These are phyloP conservation scores for Dermolepida albohirtum DNA, from an alignment of 2,888 invertebrate species.

Conservation along the genomic window DNA sequence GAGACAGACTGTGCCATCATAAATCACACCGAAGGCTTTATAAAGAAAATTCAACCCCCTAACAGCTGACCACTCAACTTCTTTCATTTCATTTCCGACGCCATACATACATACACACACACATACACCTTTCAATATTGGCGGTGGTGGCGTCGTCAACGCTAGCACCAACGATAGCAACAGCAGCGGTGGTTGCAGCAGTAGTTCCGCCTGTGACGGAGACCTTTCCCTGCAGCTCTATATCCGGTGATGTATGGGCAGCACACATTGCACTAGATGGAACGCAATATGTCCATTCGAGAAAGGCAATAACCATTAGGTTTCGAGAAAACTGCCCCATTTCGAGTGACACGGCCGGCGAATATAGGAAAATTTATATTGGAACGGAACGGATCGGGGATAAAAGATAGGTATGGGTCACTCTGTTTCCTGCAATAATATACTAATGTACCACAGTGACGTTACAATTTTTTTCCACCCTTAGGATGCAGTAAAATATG, in stretches of 20 bases:
- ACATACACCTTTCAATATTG: slow-evolving; percentile 51
- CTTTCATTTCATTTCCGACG: slow-evolving; percentile 50
- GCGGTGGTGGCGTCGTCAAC: slow-evolving; percentile 8
- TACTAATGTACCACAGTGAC: too few relatives aligned
- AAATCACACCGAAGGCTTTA: slow-evolving; percentile 25
- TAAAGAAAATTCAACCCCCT: slow-evolving; percentile 35
- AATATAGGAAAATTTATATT: slow-evolving; percentile 72
- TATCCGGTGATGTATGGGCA: slow-evolving; percentile 68
- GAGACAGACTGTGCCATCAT: slow-evolving; percentile 3
- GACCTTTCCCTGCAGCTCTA: slow-evolving; percentile 56
- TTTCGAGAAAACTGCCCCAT: slow-evolving; percentile 72
- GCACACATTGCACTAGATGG: slow-evolving; percentile 72
- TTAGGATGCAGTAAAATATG: slow-evolving; percentile 8
- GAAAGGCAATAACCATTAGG: slow-evolving; percentile 74
- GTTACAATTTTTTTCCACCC: slow-evolving; percentile 14
- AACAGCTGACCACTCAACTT: slow-evolving; percentile 51
- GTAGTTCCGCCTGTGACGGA: slow-evolving; percentile 25
- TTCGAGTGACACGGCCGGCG: slow-evolving; percentile 72
- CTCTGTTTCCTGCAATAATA: slow-evolving; percentile 15
- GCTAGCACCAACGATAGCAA: slow-evolving; percentile 18
- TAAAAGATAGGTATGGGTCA: slow-evolving; percentile 38
- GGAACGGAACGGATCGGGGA: slow-evolving; percentile 49
- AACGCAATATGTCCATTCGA: slow-evolving; percentile 72
- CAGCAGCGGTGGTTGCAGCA: slow-evolving; percentile 8
- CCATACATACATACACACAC: slow-evolving; percentile 27